Percentiles rank a stretch among this genome's conserved stretches.
These are phyloP conservation scores for Palloptera scutellata DNA, from an alignment of 2,888 invertebrate genomes.

Conservation along the genomic window DNA sequence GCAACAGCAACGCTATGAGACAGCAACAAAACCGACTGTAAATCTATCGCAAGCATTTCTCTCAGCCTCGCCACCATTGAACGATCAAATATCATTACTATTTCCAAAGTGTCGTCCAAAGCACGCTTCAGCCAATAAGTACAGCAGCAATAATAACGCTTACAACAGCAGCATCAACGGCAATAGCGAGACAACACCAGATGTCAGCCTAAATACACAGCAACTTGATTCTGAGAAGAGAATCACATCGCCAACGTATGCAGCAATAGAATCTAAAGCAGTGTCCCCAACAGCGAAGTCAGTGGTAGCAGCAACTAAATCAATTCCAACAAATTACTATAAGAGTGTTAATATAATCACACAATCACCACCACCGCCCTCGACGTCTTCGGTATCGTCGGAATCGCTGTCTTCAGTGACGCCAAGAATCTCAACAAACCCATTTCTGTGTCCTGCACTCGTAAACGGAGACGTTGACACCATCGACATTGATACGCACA, in stretches of 20 bases:
- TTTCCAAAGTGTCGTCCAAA: slow-evolving; percentile 88
- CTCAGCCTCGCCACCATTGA: slow-evolving; percentile 68
- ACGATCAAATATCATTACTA: slow-evolving; percentile 82
- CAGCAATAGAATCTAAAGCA: not conserved
- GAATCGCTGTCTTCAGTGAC: slow-evolving; percentile 63
- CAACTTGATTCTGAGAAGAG: slow-evolving; percentile 20
- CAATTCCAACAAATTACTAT: slow-evolving; percentile 43
- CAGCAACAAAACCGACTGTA: slow-evolving; percentile 32
- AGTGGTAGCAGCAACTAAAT: slow-evolving; percentile 11
- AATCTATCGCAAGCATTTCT: slow-evolving; percentile 56
- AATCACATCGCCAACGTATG: not conserved
- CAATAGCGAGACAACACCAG: slow-evolving; percentile 33
- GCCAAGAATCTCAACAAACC: slow-evolving; percentile 63
- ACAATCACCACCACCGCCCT: slow-evolving; percentile 60
- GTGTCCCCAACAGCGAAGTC: slow-evolving; percentile 24
- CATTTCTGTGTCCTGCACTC: slow-evolving; percentile 57
- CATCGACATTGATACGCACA: slow-evolving; percentile 11
- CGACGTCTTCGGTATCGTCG: slow-evolving; percentile 61
- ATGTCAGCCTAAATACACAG: slow-evolving; percentile 32
- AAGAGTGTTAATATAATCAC: slow-evolving; percentile 56
- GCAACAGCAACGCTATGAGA: slow-evolving; percentile 34
- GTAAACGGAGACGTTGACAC: slow-evolving; percentile 14
- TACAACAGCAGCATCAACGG: slow-evolving; percentile 34
- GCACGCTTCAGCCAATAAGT: slow-evolving; percentile 49
- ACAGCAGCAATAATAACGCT: slow-evolving; percentile 36